Conservation (phyloP, 2,113 vertebrate genomes). For the Brachyhypopomus occidentalis region DNA sequence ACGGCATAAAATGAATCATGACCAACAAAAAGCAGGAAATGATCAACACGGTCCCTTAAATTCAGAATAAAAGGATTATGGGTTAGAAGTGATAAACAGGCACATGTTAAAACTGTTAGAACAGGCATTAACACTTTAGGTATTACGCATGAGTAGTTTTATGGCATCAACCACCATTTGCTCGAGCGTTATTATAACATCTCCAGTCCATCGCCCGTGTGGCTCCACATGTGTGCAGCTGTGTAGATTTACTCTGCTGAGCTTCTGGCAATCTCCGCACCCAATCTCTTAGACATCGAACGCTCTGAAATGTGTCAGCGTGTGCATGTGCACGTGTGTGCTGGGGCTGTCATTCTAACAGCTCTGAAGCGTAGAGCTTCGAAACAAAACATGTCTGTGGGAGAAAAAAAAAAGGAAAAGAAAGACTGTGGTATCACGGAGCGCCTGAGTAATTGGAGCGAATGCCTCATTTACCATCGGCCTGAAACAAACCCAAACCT, state of each 20-base stretch:
- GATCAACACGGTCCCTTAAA: too few relatives aligned
- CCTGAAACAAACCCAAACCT: slow-evolving; percentile 41
- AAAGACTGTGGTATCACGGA: slow-evolving; percentile 12
- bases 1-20: too few relatives aligned
- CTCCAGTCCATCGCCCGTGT: background rate
- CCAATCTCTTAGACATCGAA: slow-evolving; percentile 12
- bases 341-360: slow-evolving; percentile 33
- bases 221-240: slow-evolving; percentile 31
- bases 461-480: slow-evolving; percentile 44
- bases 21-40: too few relatives aligned
- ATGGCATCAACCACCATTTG: slow-evolving; percentile 5
- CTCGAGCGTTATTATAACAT: slow-evolving; percentile 2
- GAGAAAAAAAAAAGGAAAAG: background rate
- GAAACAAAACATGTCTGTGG: slow-evolving; percentile 26
- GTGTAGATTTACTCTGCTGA: background rate
- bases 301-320: slow-evolving; percentile 3
- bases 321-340: background rate
- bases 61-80: too few relatives aligned
- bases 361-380: slow-evolving; percentile 17
- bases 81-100: too few relatives aligned
- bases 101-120: slow-evolving; percentile 8
- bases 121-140: slow-evolving; percentile 1
- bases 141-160: background rate
- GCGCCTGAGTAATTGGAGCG: slow-evolving; percentile 42
- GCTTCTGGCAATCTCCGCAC: slow-evolving; percentile 8